Base-by-base conservation (phyloP, 2,888 invertebrate genomes). In the Harpagoxenus sublaevis region DNA sequence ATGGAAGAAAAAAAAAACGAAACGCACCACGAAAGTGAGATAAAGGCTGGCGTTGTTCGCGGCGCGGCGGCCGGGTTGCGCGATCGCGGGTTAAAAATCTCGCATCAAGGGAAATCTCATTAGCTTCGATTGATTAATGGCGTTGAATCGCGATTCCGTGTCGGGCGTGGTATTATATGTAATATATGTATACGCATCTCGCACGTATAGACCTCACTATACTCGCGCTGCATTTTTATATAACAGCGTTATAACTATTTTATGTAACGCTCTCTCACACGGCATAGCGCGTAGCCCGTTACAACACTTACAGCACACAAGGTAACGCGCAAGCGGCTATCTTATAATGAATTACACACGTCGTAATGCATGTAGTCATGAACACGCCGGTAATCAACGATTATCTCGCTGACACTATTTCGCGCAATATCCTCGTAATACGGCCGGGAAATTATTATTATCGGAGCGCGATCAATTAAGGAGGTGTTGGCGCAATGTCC, bases 201-300 rank as follows among this genome's bases (percentile, higher is more conserved):
- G 39, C 77, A 9, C 35, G 35, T 5, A 6, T 39, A 51, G 18
- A 74, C 8, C 12, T 5, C 42, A 1, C 60, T n/a, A 9, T 31
- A 51, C 48, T 15, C 28, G 65, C 53, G 65, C 28, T n/a, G 66
- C 9, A 60, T 68, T 79, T 79, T 79, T 60, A 79, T 28, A 55
- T 60, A 79, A 70, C 70, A 1, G 70, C 79, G 39, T 60, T 39
- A 60, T 39, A 23, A 70, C 70, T 79, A 73, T 77, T 85, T 85
- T 85, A 85, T 83, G 75, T 83, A 85, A 83, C 85, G 74, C 48
- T 62, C 63, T 68, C 68, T 66, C 66, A 23, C 66, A 23, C 79
- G 48, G 45, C 45, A 23, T 23, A 18, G 35, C 35, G 57, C 55
- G 75, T 60, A 42, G 31, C 28, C 48, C 48, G 57, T 81, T 71